Conservation (phyloP, 2,797 vertebrate genomes). For the Aulostomus chinensis region DNA sequence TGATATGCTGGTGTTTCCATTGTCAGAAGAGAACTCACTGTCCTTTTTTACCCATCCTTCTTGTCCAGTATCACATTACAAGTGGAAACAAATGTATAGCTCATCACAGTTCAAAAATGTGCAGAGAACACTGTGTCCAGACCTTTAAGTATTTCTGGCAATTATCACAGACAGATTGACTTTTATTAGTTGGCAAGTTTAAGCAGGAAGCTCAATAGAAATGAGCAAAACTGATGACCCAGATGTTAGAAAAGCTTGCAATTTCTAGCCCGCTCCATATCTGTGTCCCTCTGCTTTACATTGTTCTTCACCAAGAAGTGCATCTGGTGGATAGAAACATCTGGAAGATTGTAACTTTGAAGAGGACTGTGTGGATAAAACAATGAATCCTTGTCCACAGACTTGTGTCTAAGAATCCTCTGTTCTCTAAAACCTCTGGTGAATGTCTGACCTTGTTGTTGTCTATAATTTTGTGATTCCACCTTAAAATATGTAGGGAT, state of each 20-base stretch:
- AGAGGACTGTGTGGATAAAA: not conserved
- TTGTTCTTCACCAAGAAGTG: not conserved
- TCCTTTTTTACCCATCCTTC: not conserved
- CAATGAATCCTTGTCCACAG: not conserved
- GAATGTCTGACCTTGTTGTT: too few species aligned
- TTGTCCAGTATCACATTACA: constrained; percentile 18
- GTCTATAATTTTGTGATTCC: too few species aligned
- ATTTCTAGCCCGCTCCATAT: not conserved
- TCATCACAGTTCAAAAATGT: constrained; percentile 17
- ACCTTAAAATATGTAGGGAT: too few species aligned
- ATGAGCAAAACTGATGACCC: constrained; percentile 24
- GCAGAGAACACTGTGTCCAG: too few species aligned
- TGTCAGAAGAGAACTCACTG: constrained; percentile 10
- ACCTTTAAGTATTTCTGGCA: constrained; percentile 50
- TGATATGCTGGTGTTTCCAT: constrained; percentile 30
- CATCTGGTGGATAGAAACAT: not conserved
- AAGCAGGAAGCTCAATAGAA: constrained; percentile 31
- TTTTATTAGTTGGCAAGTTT: constrained; percentile 39
- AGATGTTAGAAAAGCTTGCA: constrained; percentile 2
- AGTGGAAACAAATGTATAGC: constrained; percentile 33
- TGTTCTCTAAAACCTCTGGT: too few species aligned
- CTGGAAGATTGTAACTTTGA: not conserved
- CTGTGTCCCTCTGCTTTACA: not conserved
- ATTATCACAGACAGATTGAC: constrained; percentile 42
- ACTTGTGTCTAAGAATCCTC: not conserved